Evolutionary conservation across 1,140 invertebrate species (phyloP).

Genomic region (Vollenhovia emeryi): DNA sequence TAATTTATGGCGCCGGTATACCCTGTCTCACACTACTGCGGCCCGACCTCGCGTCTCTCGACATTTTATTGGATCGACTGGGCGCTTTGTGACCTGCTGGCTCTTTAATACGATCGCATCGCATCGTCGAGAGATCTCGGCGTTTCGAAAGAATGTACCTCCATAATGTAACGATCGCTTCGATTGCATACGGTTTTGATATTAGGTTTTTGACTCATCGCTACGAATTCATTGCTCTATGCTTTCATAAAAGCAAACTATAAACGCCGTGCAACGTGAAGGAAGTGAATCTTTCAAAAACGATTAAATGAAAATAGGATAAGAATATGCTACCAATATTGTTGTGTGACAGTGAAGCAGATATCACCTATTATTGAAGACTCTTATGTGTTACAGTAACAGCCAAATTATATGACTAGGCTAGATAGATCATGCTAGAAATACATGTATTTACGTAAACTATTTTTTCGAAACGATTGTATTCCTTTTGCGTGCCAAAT

Average conservation of each 20-base stretch:
- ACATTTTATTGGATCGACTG: constrained; percentile 82
- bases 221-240: neutral
- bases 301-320: neutral
- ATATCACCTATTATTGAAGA: no score
- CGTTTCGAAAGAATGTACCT: neutral
- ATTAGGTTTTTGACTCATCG: neutral
- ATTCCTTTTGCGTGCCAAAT: neutral
- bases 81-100: constrained; percentile 42
- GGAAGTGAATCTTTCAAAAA: neutral
- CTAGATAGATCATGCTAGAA: neutral
- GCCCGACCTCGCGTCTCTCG: constrained; percentile 72
- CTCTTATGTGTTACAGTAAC: no score
- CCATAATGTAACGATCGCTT: neutral
- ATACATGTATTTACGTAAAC: neutral
- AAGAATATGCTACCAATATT: neutral
- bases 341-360: no score
- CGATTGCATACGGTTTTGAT: neutral
- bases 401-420: no score
- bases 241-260: neutral
- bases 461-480: neutral
- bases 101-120: neutral
- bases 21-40: constrained; percentile 55
- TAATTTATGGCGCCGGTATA: constrained; percentile 79
- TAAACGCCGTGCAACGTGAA: neutral
- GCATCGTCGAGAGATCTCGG: neutral